phyloP scores from a whole-genome alignment of 2,888 invertebrate genomes.

The Electrophaes corylata region DNA sequence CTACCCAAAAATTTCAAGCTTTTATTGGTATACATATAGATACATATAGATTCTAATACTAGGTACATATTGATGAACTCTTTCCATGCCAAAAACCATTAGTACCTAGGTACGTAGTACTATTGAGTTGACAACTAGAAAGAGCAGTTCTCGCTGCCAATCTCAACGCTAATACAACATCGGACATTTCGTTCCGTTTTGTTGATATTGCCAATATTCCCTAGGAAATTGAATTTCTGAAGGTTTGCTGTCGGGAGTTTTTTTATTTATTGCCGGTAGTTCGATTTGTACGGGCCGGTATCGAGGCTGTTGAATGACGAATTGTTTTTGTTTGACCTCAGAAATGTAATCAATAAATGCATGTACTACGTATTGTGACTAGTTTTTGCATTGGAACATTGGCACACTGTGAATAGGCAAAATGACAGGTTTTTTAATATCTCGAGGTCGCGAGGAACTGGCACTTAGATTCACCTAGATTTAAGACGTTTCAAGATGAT shows the following conservation, averaged over 20 bases:
- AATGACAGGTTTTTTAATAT: not conserved
- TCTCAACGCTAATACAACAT: slow-evolving; percentile 45
- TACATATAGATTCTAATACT: no score
- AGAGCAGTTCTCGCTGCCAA: not conserved
- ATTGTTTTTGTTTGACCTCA: slow-evolving; percentile 36
- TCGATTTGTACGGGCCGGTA: slow-evolving; percentile 37
- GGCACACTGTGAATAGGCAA: not conserved
- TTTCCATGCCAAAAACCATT: no score
- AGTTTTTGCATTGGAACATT: not conserved
- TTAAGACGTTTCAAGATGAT: no score
- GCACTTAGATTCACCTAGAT: no score
- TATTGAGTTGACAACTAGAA: no score
- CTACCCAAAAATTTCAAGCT: no score
- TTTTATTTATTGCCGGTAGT: slow-evolving; percentile 41
- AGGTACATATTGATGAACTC: no score
- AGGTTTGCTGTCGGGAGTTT: slow-evolving; percentile 41
- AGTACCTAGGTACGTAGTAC: not conserved
- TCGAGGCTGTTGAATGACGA: slow-evolving; percentile 27
- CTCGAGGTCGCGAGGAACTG: no score
- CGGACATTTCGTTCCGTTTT: slow-evolving; percentile 58
- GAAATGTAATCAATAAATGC: not conserved
- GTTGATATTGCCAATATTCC: slow-evolving; percentile 64
- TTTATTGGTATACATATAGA: no score
- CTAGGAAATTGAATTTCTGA: slow-evolving; percentile 63
- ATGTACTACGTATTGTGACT: not conserved